Conservation (phyloP, 2,113 vertebrate species). For the Sinocyclocheilus anshuiensis region DNA sequence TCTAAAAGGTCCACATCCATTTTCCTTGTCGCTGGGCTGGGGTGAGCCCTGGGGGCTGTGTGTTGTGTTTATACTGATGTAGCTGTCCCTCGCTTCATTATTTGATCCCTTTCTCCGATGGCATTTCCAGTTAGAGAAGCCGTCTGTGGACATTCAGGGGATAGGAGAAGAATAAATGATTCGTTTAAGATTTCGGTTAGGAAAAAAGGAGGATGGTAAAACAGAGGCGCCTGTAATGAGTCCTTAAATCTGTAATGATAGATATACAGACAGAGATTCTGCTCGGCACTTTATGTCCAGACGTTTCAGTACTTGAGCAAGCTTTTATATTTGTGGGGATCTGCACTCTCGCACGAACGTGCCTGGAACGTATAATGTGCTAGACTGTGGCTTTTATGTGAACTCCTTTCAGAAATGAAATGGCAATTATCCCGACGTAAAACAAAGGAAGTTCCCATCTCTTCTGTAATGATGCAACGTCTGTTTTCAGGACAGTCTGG, state of each 20-base stretch:
- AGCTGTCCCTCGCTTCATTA: slow-evolving; percentile 35
- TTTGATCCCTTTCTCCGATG: slow-evolving; percentile 17
- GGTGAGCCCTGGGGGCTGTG: slow-evolving; percentile 35
- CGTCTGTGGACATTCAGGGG: slow-evolving; percentile 12
- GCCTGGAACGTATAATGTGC: not conserved
- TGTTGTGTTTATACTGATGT: slow-evolving; percentile 48
- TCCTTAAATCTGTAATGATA: slow-evolving; percentile 32
- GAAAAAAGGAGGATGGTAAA: slow-evolving; percentile 8
- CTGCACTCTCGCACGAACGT: not conserved
- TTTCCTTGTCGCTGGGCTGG: slow-evolving; percentile 20
- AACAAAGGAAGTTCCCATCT: slow-evolving; percentile 38
- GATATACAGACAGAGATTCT: slow-evolving; percentile 17
- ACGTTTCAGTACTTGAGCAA: not conserved
- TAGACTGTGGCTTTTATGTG: not conserved
- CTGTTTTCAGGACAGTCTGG: not conserved
- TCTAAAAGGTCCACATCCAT: slow-evolving; percentile 53
- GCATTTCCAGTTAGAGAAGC: slow-evolving; percentile 36
- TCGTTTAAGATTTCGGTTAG: slow-evolving; percentile 10
- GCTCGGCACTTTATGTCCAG: not conserved
- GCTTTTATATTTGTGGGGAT: slow-evolving; percentile 19
- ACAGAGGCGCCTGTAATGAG: slow-evolving; percentile 5
- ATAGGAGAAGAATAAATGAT: slow-evolving; percentile 23
- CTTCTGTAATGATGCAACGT: slow-evolving; percentile 21
- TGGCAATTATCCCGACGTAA: not conserved
- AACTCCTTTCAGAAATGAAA: slow-evolving; percentile 13